These are phyloP conservation scores for Anabas testudineus DNA, from an alignment of 2,797 vertebrate genomes.

Conservation along the genomic window DNA sequence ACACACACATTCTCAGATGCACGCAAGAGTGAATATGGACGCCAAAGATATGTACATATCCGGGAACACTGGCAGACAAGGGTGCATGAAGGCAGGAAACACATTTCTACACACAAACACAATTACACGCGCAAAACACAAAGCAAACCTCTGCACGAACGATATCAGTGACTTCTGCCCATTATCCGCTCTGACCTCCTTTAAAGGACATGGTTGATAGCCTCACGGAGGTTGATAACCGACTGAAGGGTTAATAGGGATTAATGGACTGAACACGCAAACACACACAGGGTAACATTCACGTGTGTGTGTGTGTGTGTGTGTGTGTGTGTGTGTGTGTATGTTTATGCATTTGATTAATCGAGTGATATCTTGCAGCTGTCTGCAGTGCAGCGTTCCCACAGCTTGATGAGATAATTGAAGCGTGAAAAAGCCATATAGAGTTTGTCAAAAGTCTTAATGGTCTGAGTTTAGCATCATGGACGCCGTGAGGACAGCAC, in stretches of 20 bases:
- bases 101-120: slow-evolving; percentile 37
- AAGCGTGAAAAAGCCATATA: slow-evolving; percentile 68
- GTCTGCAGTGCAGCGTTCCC: slow-evolving; percentile 41
- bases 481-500: slow-evolving; percentile 38
- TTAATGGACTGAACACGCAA: slow-evolving; percentile 74
- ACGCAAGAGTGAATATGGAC: slow-evolving; percentile 38
- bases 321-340: slow-evolving; percentile 6
- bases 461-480: slow-evolving; percentile 51
- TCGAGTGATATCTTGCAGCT: slow-evolving; percentile 58
- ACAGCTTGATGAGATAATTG: slow-evolving; percentile 72
- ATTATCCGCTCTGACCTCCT: slow-evolving; percentile 78
- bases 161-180: slow-evolving; percentile 67
- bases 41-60: slow-evolving; percentile 32
- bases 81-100: slow-evolving; percentile 24
- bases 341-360: slow-evolving; percentile 63
- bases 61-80: slow-evolving; percentile 34
- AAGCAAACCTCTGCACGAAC: slow-evolving; percentile 23
- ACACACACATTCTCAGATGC: slow-evolving; percentile 36
- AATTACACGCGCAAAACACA: slow-evolving; percentile 9
- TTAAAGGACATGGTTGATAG: slow-evolving; percentile 70
- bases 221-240: slow-evolving; percentile 71
- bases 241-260: slow-evolving; percentile 79
- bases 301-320: slow-evolving; percentile 31
- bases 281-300: slow-evolving; percentile 26
- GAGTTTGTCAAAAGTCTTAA: slow-evolving; percentile 73